These are phyloP conservation scores for Eupithecia tripunctaria DNA, from an alignment of 2,888 invertebrate genomes.

Conservation along the genomic window DNA sequence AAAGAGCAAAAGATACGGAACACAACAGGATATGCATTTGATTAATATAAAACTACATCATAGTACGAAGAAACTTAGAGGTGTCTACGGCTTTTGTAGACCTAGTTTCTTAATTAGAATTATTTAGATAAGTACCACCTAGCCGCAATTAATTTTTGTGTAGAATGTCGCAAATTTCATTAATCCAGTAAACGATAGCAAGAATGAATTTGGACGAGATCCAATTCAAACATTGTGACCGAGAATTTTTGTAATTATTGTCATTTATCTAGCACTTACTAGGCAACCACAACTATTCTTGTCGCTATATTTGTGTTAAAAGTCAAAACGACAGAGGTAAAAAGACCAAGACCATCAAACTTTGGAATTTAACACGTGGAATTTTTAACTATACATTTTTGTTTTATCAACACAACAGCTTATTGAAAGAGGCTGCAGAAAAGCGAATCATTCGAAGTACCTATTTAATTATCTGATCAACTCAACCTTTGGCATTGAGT, in stretches of 20 bases:
- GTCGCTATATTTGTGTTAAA: slow-evolving; percentile 45
- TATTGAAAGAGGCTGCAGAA: neutral
- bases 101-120: neutral
- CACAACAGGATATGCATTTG: neutral
- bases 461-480: slow-evolving; percentile 15
- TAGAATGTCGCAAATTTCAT: slow-evolving; percentile 63
- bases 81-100: neutral
- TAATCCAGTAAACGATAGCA: slow-evolving; percentile 76
- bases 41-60: neutral
- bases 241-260: slow-evolving; percentile 74
- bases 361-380: neutral
- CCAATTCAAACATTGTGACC: slow-evolving; percentile 75
- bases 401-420: neutral
- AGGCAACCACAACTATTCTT: slow-evolving; percentile 71
- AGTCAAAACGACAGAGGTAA: neutral
- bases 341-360: neutral
- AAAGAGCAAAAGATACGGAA: neutral
- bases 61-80: neutral
- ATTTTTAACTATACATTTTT: neutral
- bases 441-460: neutral
- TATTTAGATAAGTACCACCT: neutral
- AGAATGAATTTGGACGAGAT: slow-evolving; percentile 75
- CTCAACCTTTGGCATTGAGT: slow-evolving; percentile 28
- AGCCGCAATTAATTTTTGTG: slow-evolving; percentile 1
- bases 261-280: slow-evolving; percentile 71